A percentile compares a stretch with the other conserved stretches of the same genome.
Conservation (phyloP, 92 coral and sea anemone species). For the Metridium senile region DNA sequence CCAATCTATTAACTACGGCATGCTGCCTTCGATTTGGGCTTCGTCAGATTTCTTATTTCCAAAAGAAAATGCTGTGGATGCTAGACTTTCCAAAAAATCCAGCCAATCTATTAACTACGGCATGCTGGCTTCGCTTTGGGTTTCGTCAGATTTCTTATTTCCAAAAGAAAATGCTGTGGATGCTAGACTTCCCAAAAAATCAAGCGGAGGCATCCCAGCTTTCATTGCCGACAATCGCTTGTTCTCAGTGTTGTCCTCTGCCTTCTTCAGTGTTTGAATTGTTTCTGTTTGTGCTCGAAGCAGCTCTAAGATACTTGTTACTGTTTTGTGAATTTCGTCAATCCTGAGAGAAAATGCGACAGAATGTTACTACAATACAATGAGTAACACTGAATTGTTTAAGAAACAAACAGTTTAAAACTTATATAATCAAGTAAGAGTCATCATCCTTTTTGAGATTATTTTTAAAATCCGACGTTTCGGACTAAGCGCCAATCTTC, state of each 20-base stretch:
- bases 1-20: no score
- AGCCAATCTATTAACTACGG: neutral
- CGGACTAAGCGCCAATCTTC: no score
- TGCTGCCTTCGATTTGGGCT: no score
- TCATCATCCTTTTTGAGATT: no score
- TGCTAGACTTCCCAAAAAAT: conserved; percentile 15
- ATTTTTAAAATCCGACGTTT: no score
- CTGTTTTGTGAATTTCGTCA: conserved; percentile 25
- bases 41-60: conserved; percentile 16
- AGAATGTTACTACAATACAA: neutral
- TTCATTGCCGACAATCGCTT: neutral
- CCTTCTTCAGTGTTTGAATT: neutral
- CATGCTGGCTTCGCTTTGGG: neutral
- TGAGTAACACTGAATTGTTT: no score
- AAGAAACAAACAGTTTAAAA: no score
- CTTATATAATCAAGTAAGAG: no score
- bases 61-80: conserved; percentile 21
- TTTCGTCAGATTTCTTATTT: conserved; percentile 8
- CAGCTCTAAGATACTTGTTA: conserved; percentile 8
- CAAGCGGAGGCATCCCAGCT: conserved; percentile 6
- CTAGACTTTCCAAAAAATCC: conserved; percentile 8
- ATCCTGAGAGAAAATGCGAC: neutral
- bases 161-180: conserved; percentile 31
- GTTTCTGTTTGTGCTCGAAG: conserved; percentile 18
- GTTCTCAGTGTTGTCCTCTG: neutral